Conservation (phyloP, 2,888 invertebrate genomes). For the Apamea epomidion region DNA sequence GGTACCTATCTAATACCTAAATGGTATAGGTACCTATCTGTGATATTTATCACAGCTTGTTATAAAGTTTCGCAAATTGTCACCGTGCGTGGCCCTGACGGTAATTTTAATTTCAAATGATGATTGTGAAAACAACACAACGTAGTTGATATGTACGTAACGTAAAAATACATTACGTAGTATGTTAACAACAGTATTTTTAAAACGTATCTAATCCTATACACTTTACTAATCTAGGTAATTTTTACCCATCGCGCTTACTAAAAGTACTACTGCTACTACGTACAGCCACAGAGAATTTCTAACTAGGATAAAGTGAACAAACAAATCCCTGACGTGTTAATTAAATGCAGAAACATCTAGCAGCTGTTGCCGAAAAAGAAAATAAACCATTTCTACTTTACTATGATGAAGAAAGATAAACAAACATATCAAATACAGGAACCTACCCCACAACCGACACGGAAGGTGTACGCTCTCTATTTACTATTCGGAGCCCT, state of each 20-base stretch:
- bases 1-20: background rate
- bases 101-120: constrained; percentile 22
- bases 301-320: background rate
- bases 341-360: background rate
- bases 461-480: background rate
- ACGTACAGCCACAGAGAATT: background rate
- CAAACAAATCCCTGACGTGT: background rate
- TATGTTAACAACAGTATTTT: background rate
- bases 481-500: background rate
- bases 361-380: background rate
- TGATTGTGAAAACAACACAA: background rate
- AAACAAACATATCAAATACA: background rate
- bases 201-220: background rate
- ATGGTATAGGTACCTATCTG: background rate
- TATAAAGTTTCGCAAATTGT: background rate
- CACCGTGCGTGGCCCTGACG: background rate
- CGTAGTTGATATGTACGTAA: background rate
- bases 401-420: background rate
- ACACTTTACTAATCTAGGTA: background rate
- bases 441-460: background rate
- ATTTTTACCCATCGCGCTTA: background rate
- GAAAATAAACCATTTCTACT: background rate
- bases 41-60: background rate
- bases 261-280: background rate
- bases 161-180: background rate